Base-by-base conservation (phyloP, 1,140 invertebrate genomes). In the Steinernema feltiae region DNA sequence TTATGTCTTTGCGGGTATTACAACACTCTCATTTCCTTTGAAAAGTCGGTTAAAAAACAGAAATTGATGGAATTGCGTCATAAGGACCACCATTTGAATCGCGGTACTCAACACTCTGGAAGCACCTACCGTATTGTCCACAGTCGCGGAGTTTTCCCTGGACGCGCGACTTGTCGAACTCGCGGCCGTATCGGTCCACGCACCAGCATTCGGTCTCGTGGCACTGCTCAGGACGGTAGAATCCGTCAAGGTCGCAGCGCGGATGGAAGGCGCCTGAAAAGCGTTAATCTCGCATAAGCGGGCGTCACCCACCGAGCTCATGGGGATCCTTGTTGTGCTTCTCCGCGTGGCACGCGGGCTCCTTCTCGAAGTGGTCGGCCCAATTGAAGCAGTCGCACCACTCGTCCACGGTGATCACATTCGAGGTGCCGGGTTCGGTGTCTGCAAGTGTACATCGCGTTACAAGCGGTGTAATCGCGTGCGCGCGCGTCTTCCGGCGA, bases 121-220 rank as follows among this genome's bases (percentile, higher is more conserved):
- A n/a, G 12, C 35, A 78, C 63, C 41, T 77, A 78, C 77, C 76
- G 76, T 79, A 79, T 41, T 79, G 78, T 69, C 78, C 76, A 41
- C 78, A 79, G 76, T 79, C 78, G 21, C 76, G 78, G 48, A 79
- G 76, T n/a, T 76, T 76, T n/a, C 79, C 80, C 30, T 73, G 32
- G 1, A 79, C 74, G 12, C 80, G 70, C 18, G 85, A 83, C 1
- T 76, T 32, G 30, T 78, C 53, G 46, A 83, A 75, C 69, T 82
- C 80, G 69, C 85, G 80, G 1, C 85, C 85, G 75, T 85, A 85
- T 18, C 82, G 76, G 72, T 86, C 85, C 1, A 85, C 85, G 81
- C 85, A 86, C 85, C 85, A 86, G 70, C 85, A 86, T 12, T 76
- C 70, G 29, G 72, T 73, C n/a, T 76, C 75, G 70, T 81, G 78